Base-by-base conservation (phyloP, 2,888 invertebrate genomes). In the Eurytoma californica region DNA sequence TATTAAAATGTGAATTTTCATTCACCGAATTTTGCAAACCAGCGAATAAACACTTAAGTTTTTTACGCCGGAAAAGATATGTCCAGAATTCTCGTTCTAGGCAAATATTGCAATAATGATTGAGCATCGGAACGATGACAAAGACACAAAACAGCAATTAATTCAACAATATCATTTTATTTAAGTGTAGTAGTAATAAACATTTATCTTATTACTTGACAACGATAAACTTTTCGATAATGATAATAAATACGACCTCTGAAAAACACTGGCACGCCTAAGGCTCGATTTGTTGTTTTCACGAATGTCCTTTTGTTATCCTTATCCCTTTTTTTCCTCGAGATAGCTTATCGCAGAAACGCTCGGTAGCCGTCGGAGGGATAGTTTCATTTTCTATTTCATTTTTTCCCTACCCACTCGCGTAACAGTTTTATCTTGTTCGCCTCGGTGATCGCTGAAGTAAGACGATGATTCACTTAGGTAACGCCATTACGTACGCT, bases 321-420 rank as follows among this genome's bases (percentile, higher is more conserved):
- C 57, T 28, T 47, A 65, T 55, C 30, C 55, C 20, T 57, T 20
- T 60, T 20, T 60, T 51, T n/a, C n/a, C n/a, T 28, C 51, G 16
- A 16, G 57, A 60, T 51, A 61, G 2, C 30, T 39, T 75, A 75
- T 75, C 75, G 55, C 51, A 30, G 55, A 58, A 61, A 9, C 51
- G 51, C 51, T 67, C 39, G 57, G 30, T 39, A 57, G 51, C 9
- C 14, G 51, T 51, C 47, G 20, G 18, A 20, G 55, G 39, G 47
- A 28, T 30, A 39, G 39, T 39, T 39, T 9, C 39, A 39, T 39
- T 39, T 39, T 39, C 39, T 39, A 39, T 39, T 39, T 39, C 39
- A 39, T 39, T 39, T 39, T 63, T n/a, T 47, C 20, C 14, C 16
- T 39, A 39, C 39, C 9, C 39, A 39, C 28, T 61, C 13, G 51